Evolutionary conservation across 2,797 vertebrate genomes (phyloP), one percentile per base, ranked within the genome.

Genomic region (Anolis apletophallus): DNA sequence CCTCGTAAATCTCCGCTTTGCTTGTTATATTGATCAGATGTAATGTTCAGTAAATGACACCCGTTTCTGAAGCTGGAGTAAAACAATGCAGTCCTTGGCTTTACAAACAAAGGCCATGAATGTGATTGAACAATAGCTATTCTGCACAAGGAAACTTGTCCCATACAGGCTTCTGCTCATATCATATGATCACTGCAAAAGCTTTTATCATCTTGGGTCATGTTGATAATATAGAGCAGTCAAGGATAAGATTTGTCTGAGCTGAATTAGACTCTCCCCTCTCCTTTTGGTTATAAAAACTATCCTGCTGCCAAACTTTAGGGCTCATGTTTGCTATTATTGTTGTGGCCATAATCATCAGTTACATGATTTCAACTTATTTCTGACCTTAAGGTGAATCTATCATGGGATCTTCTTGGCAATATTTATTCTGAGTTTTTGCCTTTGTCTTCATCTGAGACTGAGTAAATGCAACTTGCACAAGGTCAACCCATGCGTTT

Each of bases 51-150:
- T 21, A 84, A 69, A 85, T 55, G 23, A 74, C 74, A 83, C 64
- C 57, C 67, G n/a, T 29, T 88, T 92, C 67, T 75, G 46, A 80
- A 77, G 52, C 64, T 1, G 32, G 69, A 72, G 69, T 1, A 91
- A 29, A 89, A 88, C 12, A 90, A 82, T 50, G 3, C 59, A 46
- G n/a, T 8, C 85, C 52, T 77, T 90, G 57, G 78, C 23, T 64
- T 88, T 2, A 19, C 2, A 6, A 0, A 29, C 40, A 36, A 16
- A 87, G 86, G 82, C 2, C 9, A 54, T 0, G 0, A 19, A 46
- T 71, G 78, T 85, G 85, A 78, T 29, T 84, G 61, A 78, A 87
- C 87, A 23, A 67, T 52, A 83, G 10, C 40, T 69, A 75, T 34
- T 71, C 40, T 76, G 23, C 54, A 73, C 16, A 89, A 54, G 86